Evolutionary conservation across 2,888 invertebrate species (phyloP).

Genomic region (Sicus ferrugineus): DNA sequence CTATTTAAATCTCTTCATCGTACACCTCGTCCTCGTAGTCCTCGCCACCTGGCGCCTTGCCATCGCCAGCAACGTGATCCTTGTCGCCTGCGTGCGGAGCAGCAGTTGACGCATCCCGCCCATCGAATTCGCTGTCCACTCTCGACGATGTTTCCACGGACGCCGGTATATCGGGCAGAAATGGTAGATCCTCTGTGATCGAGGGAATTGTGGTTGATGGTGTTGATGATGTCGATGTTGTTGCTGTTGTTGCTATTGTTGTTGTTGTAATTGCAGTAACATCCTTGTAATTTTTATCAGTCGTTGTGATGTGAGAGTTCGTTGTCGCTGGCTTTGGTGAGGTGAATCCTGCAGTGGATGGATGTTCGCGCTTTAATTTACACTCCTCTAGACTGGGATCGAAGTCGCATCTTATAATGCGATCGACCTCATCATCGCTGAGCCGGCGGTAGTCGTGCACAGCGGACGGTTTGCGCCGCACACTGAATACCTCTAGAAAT

Average conservation of each 20-base stretch:
- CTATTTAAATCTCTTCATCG: slow-evolving; percentile 2
- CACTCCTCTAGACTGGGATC: slow-evolving; percentile 47
- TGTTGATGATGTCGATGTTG: slow-evolving; percentile 8
- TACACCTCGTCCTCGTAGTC: not conserved
- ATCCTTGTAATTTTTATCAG: slow-evolving; percentile 2
- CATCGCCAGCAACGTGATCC: slow-evolving; percentile 3
- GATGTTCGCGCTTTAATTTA: slow-evolving; percentile 38
- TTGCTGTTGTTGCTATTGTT: slow-evolving; percentile 1
- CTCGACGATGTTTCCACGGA: slow-evolving; percentile 3
- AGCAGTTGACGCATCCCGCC: not conserved
- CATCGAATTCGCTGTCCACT: not conserved
- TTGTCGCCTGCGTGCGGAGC: not conserved
- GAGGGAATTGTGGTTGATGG: slow-evolving; percentile 12
- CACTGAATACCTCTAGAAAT: slow-evolving; percentile 46
- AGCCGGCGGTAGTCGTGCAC: slow-evolving; percentile 40
- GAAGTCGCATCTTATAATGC: slow-evolving; percentile 51
- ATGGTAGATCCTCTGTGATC: slow-evolving; percentile 32
- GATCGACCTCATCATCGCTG: slow-evolving; percentile 47
- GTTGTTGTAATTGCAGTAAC: not conserved
- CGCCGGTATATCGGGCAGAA: slow-evolving; percentile 29
- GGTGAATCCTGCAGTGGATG: not conserved
- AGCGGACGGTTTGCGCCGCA: slow-evolving; percentile 38
- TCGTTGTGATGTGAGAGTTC: not conserved
- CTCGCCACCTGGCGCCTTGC: not conserved
- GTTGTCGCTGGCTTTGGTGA: not conserved